phyloP scores from a whole-genome alignment of 1,140 invertebrate genomes.

The Whitmania pigra region DNA sequence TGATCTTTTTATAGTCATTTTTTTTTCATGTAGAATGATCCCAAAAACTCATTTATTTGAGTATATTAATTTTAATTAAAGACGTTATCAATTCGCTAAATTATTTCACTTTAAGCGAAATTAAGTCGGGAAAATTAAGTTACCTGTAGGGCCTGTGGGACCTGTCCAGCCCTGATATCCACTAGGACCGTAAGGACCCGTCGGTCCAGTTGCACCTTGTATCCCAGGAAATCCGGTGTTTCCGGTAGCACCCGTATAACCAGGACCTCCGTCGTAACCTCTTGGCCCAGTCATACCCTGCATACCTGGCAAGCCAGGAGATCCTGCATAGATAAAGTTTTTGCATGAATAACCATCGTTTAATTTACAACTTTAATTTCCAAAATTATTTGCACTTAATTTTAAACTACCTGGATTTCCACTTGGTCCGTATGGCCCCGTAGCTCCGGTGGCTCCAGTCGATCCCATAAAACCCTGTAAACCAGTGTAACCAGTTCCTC shows the following conservation, averaged over 20 bases:
- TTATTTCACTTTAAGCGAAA: not conserved
- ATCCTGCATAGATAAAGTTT: too few species aligned
- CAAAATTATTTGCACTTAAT: too few species aligned
- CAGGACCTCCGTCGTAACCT: slow-evolving; percentile 3
- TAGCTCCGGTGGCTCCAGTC: slow-evolving; percentile 10
- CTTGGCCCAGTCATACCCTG: too few species aligned
- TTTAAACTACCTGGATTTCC: slow-evolving; percentile 6
- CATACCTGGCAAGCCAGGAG: too few species aligned
- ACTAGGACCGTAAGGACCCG: slow-evolving; percentile 2
- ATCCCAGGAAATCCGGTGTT: not conserved
- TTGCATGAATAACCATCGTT: too few species aligned
- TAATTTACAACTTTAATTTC: too few species aligned
- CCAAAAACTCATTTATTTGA: too few species aligned
- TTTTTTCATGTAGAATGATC: too few species aligned
- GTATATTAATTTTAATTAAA: too few species aligned
- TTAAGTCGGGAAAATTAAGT: not conserved
- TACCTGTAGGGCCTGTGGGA: not conserved
- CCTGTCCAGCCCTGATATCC: slow-evolving; percentile 9
- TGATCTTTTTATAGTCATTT: too few species aligned
- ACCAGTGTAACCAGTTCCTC: slow-evolving; percentile 8
- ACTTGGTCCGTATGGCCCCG: not conserved
- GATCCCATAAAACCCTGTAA: not conserved
- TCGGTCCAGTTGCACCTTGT: not conserved
- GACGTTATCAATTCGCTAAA: too few species aligned
- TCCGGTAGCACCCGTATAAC: not conserved